These are phyloP conservation scores for Mythimna albipuncta DNA, from an alignment of 2,888 invertebrate genomes.

Conservation along the genomic window DNA sequence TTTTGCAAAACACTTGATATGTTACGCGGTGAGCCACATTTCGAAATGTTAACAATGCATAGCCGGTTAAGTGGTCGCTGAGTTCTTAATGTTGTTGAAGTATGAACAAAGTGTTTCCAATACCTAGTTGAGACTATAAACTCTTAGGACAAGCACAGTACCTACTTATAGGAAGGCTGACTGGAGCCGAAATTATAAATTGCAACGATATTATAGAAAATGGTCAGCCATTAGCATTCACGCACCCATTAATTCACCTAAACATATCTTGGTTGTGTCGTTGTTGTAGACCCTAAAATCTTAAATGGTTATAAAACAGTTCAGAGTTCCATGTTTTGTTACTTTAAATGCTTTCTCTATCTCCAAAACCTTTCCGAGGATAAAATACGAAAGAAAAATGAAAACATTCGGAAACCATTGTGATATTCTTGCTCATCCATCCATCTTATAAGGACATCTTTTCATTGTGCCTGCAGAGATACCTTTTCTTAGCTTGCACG, in stretches of 20 bases:
- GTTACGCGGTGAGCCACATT: conserved; percentile 27
- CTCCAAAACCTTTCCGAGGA: conserved; percentile 9
- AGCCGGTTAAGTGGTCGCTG: conserved; percentile 5
- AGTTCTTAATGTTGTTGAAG: conserved; percentile 24
- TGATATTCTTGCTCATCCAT: conserved; percentile 36
- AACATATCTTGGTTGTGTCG: neutral
- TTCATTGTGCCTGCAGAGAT: conserved; percentile 26
- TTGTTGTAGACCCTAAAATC: conserved; percentile 1
- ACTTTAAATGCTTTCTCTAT: conserved; percentile 17
- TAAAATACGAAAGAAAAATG: conserved; percentile 23
- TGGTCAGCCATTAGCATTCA: neutral
- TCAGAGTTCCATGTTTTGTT: neutral
- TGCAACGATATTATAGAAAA: neutral
- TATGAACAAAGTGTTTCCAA: conserved; percentile 7
- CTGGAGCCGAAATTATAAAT: neutral
- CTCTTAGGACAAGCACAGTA: conserved; percentile 11
- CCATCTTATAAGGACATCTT: conserved; percentile 25
- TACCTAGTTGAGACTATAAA: conserved; percentile 8
- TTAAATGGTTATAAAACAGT: conserved; percentile 16
- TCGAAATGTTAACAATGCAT: conserved; percentile 40
- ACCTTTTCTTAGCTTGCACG: conserved; percentile 13
- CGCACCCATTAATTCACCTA: neutral
- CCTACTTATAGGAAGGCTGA: too few species aligned
- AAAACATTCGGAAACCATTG: conserved; percentile 46
- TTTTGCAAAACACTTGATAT: conserved; percentile 48